These are phyloP conservation scores for Tadarida brasiliensis DNA, from an alignment of 2,797 vertebrate species.

Conservation along the genomic window DNA sequence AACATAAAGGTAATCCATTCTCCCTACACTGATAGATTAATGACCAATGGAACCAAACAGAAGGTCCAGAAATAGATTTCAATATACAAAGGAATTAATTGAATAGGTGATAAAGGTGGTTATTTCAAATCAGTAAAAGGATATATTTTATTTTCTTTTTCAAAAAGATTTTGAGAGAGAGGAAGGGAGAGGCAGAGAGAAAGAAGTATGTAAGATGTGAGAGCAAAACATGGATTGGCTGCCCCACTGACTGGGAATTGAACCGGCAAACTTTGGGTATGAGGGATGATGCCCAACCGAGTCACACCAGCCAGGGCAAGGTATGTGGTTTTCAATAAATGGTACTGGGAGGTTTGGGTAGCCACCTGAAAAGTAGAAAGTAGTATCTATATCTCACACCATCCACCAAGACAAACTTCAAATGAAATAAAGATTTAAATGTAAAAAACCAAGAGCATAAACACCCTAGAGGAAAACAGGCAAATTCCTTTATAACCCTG, in stretches of 20 bases:
- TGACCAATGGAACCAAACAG: background rate
- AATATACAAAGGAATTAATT: background rate
- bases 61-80: background rate
- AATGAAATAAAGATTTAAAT: slow-evolving; percentile 10
- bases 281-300: no score
- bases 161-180: no score
- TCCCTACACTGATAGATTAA: background rate
- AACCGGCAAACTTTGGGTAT: no score
- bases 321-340: background rate
- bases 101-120: background rate
- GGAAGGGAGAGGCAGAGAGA: no score
- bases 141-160: background rate
- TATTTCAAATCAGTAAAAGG: background rate
- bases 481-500: slow-evolving; percentile 3
- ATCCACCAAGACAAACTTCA: background rate
- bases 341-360: background rate
- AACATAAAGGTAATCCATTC: background rate
- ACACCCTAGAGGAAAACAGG: background rate
- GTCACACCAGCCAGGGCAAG: no score
- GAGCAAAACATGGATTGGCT: no score
- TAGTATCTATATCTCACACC: background rate
- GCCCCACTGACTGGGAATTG: no score
- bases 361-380: background rate
- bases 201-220: no score
- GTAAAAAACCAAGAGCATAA: background rate